Evolutionary conservation across 2,888 invertebrate genomes (phyloP).

Genomic region (Catocala nupta): DNA sequence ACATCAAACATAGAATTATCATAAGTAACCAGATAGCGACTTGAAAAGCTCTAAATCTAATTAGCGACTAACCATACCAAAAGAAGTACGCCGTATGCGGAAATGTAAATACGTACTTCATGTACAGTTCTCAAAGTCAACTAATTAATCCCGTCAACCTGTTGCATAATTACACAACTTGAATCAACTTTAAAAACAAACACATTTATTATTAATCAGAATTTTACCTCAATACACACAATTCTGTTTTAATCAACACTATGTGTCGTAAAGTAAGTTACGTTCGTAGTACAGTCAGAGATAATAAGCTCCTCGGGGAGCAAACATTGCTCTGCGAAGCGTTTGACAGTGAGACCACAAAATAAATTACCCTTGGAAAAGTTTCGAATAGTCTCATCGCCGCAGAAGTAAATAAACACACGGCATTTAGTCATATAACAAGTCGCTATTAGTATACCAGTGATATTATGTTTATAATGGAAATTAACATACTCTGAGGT

Average conservation of each 20-base stretch:
- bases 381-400: constrained; percentile 14
- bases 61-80: no score
- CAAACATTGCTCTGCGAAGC: background rate
- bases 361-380: constrained; percentile 29
- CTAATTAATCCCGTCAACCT: constrained; percentile 1
- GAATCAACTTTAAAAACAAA: constrained; percentile 70
- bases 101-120: background rate
- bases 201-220: constrained; percentile 11
- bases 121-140: background rate
- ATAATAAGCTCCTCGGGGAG: constrained; percentile 5
- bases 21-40: no score
- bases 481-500: no score
- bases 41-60: no score
- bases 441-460: no score
- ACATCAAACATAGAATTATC: no score
- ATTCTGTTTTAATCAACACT: constrained; percentile 10
- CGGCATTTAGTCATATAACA: no score
- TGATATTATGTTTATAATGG: no score
- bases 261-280: background rate
- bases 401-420: no score
- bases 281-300: constrained; percentile 1
- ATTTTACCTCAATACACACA: background rate
- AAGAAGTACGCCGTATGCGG: no score
- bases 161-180: constrained; percentile 88
- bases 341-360: constrained; percentile 17